A percentile compares a stretch with the other conserved stretches of the same genome.
phyloP scores from a whole-genome alignment of 2,888 invertebrate species.

The Corythucha ciliata region DNA sequence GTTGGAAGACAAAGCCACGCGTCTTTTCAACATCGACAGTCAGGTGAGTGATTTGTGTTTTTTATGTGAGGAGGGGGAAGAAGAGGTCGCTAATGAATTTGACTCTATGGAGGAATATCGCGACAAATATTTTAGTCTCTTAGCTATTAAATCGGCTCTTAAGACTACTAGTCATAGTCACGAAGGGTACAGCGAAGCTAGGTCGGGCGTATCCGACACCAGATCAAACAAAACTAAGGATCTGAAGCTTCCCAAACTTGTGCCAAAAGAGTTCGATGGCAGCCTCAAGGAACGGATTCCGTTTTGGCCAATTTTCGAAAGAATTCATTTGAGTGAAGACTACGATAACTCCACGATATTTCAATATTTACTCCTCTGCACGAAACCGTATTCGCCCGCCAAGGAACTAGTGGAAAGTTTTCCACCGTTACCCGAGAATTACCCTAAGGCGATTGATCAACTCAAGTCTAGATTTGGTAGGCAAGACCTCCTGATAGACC shows the following conservation, averaged over 20 bases:
- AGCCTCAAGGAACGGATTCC: constrained; percentile 33
- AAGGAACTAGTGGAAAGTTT: constrained; percentile 30
- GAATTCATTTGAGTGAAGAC: constrained; percentile 15
- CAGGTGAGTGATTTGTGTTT: background rate
- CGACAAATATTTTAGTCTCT: background rate
- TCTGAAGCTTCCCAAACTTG: constrained; percentile 12
- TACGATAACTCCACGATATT: constrained; percentile 24
- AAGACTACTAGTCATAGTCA: too few relatives aligned
- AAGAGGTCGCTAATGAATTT: constrained; percentile 3
- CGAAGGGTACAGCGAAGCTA: too few relatives aligned
- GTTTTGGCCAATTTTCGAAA: constrained; percentile 32
- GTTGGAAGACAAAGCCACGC: constrained; percentile 9
- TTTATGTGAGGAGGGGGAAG: constrained; percentile 3
- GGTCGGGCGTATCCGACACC: too few relatives aligned
- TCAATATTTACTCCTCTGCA: constrained; percentile 30
- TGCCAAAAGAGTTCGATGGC: constrained; percentile 34
- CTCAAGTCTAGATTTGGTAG: constrained; percentile 31
- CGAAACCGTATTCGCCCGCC: constrained; percentile 21
- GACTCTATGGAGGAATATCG: constrained; percentile 1
- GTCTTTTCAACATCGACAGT: constrained; percentile 3
- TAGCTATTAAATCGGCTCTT: too few relatives aligned
- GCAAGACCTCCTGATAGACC: constrained; percentile 34
- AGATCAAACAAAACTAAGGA: too few relatives aligned
- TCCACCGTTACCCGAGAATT: constrained; percentile 30
- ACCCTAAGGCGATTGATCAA: constrained; percentile 33